Evolutionary conservation across 2,113 vertebrate genomes (phyloP).

Genomic region (Nerophis ophidion): DNA sequence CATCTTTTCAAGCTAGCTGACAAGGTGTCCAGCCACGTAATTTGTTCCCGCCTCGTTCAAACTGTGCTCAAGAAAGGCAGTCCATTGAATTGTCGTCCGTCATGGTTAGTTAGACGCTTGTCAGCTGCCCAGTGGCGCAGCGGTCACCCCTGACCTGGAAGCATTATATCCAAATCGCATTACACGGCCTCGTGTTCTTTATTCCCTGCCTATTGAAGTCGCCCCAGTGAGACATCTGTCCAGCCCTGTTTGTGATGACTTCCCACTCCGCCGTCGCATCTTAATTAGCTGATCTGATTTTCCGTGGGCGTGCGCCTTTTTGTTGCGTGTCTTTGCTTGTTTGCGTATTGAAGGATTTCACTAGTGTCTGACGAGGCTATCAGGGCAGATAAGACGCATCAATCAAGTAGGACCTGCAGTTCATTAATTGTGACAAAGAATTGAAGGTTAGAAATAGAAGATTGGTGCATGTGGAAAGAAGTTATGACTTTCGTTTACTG

Average conservation of each 20-base stretch:
- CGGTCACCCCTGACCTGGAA: slow-evolving; percentile 74
- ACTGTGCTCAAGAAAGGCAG: slow-evolving; percentile 57
- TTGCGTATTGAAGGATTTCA: slow-evolving; percentile 38
- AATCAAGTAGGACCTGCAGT: slow-evolving; percentile 50
- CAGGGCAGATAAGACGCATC: slow-evolving; percentile 63
- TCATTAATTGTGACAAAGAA: slow-evolving; percentile 62
- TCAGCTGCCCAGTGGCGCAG: slow-evolving; percentile 70
- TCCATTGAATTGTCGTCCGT: slow-evolving; percentile 75
- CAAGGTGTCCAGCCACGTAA: slow-evolving; percentile 49
- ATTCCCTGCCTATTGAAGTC: slow-evolving; percentile 64
- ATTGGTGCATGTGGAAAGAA: slow-evolving; percentile 28
- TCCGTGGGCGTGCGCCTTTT: slow-evolving; percentile 19
- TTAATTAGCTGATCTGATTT: slow-evolving; percentile 69
- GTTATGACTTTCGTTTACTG: too few species aligned
- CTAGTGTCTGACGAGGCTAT: slow-evolving; percentile 58
- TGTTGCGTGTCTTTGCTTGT: slow-evolving; percentile 11
- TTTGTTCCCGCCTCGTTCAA: slow-evolving; percentile 49
- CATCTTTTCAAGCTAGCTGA: slow-evolving; percentile 23
- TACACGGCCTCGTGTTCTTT: slow-evolving; percentile 68
- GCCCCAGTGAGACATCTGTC: slow-evolving; percentile 71
- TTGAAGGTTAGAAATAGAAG: slow-evolving; percentile 37
- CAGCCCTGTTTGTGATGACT: slow-evolving; percentile 61
- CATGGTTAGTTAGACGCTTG: slow-evolving; percentile 76
- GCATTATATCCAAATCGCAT: slow-evolving; percentile 76
- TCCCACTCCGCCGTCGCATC: slow-evolving; percentile 57